phyloP scores from a whole-genome alignment of 2,888 invertebrate species.

The Luperina testacea region DNA sequence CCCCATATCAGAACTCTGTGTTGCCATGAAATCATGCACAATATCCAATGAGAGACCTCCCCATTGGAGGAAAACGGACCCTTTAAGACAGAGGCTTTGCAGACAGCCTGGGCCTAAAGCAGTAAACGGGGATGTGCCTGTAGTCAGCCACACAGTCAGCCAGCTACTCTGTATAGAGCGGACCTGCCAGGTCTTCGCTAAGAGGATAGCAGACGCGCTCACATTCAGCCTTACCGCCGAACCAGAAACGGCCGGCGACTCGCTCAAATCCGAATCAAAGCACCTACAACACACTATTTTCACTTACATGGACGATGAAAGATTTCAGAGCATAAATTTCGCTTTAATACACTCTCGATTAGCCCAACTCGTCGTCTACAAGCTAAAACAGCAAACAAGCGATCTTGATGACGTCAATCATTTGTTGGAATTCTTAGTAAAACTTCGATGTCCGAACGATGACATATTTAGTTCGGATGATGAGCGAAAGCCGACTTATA shows the following conservation, averaged over 20 bases:
- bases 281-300: slow-evolving; percentile 92
- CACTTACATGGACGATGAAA: slow-evolving; percentile 92
- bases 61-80: slow-evolving; percentile 82
- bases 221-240: slow-evolving; percentile 89
- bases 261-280: slow-evolving; percentile 92
- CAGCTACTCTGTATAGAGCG: slow-evolving; percentile 85
- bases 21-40: slow-evolving; percentile 90
- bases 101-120: slow-evolving; percentile 77
- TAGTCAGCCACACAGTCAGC: slow-evolving; percentile 82
- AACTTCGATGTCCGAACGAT: slow-evolving; percentile 84
- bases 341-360: slow-evolving; percentile 92
- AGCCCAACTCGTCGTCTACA: slow-evolving; percentile 91
- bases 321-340: slow-evolving; percentile 92
- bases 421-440: slow-evolving; percentile 81
- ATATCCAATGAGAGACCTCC: slow-evolving; percentile 83
- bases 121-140: slow-evolving; percentile 77
- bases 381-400: slow-evolving; percentile 86
- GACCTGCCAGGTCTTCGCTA: slow-evolving; percentile 92
- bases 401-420: slow-evolving; percentile 84
- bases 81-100: slow-evolving; percentile 78
- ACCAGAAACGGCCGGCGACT: slow-evolving; percentile 89
- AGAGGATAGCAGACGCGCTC: slow-evolving; percentile 92
- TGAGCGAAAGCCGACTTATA: slow-evolving; percentile 79
- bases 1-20: slow-evolving; percentile 91
- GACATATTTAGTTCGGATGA: slow-evolving; percentile 91